Evolutionary conservation across 2,888 invertebrate genomes (phyloP), one percentile per base, ranked within the genome.

Genomic region (Nephrocerus scutellatus): DNA sequence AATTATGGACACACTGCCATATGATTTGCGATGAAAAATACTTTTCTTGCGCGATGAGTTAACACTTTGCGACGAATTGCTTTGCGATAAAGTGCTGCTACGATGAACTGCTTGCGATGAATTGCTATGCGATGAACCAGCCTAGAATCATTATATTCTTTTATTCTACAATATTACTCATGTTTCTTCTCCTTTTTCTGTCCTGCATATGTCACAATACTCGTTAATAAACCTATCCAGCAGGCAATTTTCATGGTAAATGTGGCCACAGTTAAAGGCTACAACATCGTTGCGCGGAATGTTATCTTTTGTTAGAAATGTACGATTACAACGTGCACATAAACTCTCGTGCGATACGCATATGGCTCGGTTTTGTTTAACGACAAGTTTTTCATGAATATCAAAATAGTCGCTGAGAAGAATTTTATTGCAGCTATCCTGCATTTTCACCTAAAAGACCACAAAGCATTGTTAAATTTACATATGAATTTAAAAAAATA

Each of bases 371-470:
- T 82, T 82, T 59, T 90, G 91, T 19, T 78, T 75, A 16, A 74
- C 70, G 1, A 91, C 82, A 28, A 90, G 69, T 60, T 84, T 84
- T 52, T 87, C 80, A 59, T 92, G 84, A 30, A 91, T 70, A 58
- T 85, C 82, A 56, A 89, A 91, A 65, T 91, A 91, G 70, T 95
- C 93, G 3, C 81, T 78, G 2, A 89, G 77, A n/a, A 95, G 76
- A 45, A 95, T 90, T 58, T 86, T 82, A 57, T 88, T 84, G 64
- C 89, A 91, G 1, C 89, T 89, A 64, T 90, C 86, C 64, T 91
- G 84, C 15, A 92, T 81, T 2, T 90, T 86, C 19, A 90, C 81
- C 77, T 80, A 55, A 21, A 60, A 52, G 50, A 48, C 44, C 41
- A 47, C 15, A 38, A 25, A 33, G 19, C 18, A 33, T 19, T 31